Evolutionary conservation across 2,888 invertebrate species (phyloP).

Genomic region (Cybosia mesomella): DNA sequence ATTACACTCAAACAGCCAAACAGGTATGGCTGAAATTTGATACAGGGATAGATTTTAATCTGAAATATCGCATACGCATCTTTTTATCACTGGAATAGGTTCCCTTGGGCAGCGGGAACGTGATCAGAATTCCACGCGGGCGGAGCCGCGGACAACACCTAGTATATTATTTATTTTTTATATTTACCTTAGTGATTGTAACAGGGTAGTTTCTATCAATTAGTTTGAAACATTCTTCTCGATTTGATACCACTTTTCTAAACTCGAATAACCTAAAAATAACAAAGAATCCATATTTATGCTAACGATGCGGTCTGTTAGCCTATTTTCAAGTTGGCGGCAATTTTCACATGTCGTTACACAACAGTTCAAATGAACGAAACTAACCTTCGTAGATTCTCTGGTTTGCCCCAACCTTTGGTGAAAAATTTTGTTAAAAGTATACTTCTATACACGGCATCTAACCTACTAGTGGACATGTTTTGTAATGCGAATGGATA

Average conservation of each 20-base stretch:
- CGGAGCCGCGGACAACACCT: too few species aligned
- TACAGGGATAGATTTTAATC: too few species aligned
- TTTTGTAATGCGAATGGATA: conserved; percentile 56
- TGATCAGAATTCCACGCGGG: too few species aligned
- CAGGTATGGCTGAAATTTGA: too few species aligned
- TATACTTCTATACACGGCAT: conserved; percentile 94
- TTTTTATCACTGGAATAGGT: too few species aligned
- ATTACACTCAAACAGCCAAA: too few species aligned
- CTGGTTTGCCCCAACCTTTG: conserved; percentile 98
- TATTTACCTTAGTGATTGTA: conserved; percentile 92
- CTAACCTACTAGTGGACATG: conserved; percentile 89
- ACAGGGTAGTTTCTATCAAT: conserved; percentile 94
- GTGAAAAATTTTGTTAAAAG: conserved; percentile 96
- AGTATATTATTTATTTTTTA: neutral
- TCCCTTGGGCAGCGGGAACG: too few species aligned
- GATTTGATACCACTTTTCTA: conserved; percentile 94
- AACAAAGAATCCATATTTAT: conserved; percentile 7
- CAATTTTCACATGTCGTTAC: conserved; percentile 39
- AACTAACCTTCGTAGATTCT: conserved; percentile 93
- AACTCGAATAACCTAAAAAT: conserved; percentile 95
- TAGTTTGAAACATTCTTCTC: conserved; percentile 93
- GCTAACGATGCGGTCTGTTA: conserved; percentile 26
- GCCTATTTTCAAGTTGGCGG: conserved; percentile 20
- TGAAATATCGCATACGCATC: too few species aligned
- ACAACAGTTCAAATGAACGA: conserved; percentile 45